Evolutionary conservation across 92 coral and sea anemone genomes (phyloP), one percentile per base, ranked within the genome.

Genomic region (Porites lobata): DNA sequence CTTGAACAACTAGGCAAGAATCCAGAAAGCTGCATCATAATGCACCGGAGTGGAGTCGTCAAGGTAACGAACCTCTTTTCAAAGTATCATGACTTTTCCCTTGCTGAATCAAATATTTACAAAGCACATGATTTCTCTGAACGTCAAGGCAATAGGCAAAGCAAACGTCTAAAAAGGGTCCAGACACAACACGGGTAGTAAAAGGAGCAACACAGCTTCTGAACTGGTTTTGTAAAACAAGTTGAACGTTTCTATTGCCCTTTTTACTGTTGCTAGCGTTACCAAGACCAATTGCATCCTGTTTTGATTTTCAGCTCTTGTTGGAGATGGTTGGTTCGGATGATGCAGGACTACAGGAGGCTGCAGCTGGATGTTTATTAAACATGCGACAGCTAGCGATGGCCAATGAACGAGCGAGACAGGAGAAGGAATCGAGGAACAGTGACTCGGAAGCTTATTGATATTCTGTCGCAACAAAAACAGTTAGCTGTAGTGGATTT

Each of bases 241-340:
- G 47, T 38, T 38, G 47, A 38, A 38, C 47, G 6, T 38, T 38
- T 38, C 6, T 38, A 5, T 58, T 58, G 63, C 63, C 63, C 0
- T 5, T 38, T 38, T 38, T 38, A 38, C 47, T 38, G 22, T 21
- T 21, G 22, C 22, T 38, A 3, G 47, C 47, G 47, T 38, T 38
- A 38, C 47, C 47, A 38, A 38, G 47, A 38, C 47, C 47, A 38
- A 56, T 62, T 62, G n/a, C 7, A 18, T 62, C 21, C 51, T 7
- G 56, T 2, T 18, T 18, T 69, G 3, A 26, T 12, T 76, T 21
- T 0, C 81, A 96, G 99, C 78, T 96, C 67, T 91, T 96, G 59
- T 78, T 96, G 10, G 92, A 90, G 77, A 96, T 96, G 99, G 90
- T 96, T n/a, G 98, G 99, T 0, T 96, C 98, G 51, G 91, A 94